phyloP scores from a whole-genome alignment of 2,113 vertebrate genomes.

The Oryctolagus cuniculus region DNA sequence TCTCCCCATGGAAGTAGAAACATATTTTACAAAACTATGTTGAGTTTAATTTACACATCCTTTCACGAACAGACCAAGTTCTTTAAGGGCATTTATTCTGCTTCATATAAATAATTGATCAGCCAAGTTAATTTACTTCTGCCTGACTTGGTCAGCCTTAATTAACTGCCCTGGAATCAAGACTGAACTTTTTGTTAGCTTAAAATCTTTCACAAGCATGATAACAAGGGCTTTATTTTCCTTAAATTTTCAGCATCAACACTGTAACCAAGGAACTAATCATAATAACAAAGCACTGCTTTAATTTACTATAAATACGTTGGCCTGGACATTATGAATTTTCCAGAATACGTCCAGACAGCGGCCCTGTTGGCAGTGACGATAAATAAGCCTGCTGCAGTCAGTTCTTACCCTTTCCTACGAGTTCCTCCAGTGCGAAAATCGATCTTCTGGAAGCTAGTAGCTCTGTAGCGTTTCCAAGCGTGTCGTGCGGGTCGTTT shows the following conservation, averaged over 20 bases:
- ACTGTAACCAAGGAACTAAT: slow-evolving; percentile 83
- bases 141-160: slow-evolving; percentile 96
- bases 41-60: slow-evolving; percentile 93
- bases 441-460: slow-evolving; percentile 45
- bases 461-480: slow-evolving; percentile 32
- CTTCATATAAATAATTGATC: slow-evolving; percentile 99
- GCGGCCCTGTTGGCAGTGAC: slow-evolving; percentile 59
- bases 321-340: slow-evolving; percentile 74
- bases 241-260: slow-evolving; percentile 81
- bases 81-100: slow-evolving; percentile 98
- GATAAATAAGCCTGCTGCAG: slow-evolving; percentile 62
- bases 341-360: slow-evolving; percentile 79
- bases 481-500: neutral
- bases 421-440: slow-evolving; percentile 30
- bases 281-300: slow-evolving; percentile 78
- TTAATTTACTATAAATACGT: slow-evolving; percentile 80
- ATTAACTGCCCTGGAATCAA: slow-evolving; percentile 94
- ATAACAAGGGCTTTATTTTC: slow-evolving; percentile 81
- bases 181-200: slow-evolving; percentile 89
- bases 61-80: slow-evolving; percentile 92
- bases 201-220: slow-evolving; percentile 86
- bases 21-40: slow-evolving; percentile 91
- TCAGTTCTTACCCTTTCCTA: slow-evolving; percentile 24
- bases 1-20: slow-evolving; percentile 86
- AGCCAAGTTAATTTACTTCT: slow-evolving; percentile 98